Percentiles rank a stretch among this genome's conserved stretches.
Conservation (phyloP, 2,797 vertebrate genomes). For the Eulemur coronatus region DNA sequence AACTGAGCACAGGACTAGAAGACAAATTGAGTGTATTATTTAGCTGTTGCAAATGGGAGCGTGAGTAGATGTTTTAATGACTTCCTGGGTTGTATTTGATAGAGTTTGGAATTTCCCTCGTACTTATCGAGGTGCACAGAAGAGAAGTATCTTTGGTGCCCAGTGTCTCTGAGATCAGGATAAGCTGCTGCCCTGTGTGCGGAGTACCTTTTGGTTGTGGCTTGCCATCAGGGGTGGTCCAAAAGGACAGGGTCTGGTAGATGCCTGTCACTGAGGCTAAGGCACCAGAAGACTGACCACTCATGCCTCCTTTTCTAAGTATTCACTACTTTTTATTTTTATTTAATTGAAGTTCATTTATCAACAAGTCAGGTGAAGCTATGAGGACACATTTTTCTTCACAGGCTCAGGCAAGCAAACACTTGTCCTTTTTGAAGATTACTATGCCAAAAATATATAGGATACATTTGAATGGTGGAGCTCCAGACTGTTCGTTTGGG, state of each 20-base stretch:
- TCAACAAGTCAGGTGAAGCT: neutral
- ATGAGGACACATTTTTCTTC: neutral
- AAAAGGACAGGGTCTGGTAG: neutral
- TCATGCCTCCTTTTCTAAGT: neutral
- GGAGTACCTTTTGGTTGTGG: neutral
- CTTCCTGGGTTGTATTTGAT: neutral
- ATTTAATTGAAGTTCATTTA: neutral
- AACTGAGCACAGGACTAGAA: neutral
- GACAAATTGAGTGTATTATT: neutral
- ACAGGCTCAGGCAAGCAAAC: conserved; percentile 16
- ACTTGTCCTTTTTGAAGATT: conserved; percentile 53
- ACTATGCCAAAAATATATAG: conserved; percentile 29
- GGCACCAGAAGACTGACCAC: neutral
- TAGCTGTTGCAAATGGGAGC: neutral
- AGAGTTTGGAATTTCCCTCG: neutral
- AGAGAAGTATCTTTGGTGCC: neutral
- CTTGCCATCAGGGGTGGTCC: neutral
- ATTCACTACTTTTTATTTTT: neutral
- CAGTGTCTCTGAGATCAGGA: neutral
- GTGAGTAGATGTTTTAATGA: neutral
- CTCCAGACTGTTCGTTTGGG: neutral
- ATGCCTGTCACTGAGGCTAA: neutral
- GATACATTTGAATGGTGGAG: neutral
- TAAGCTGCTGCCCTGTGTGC: neutral
- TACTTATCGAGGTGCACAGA: neutral